Conservation (phyloP, 2,113 vertebrate species). For the Herpailurus yagouaroundi region DNA sequence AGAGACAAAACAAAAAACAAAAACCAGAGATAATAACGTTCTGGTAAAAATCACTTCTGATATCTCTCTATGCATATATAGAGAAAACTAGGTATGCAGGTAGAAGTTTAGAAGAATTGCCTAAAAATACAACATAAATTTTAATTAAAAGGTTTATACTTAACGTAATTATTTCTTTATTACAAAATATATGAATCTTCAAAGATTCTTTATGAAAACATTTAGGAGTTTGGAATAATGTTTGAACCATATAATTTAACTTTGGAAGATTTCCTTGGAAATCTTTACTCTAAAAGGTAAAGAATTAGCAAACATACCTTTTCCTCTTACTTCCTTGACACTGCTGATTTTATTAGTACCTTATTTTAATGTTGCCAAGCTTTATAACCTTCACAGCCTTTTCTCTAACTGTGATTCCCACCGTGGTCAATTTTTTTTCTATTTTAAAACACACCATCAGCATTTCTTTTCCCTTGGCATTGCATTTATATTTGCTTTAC, state of each 20-base stretch:
- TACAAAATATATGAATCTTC: background rate
- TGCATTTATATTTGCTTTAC: constrained; percentile 49
- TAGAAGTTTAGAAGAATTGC: background rate
- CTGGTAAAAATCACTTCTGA: background rate
- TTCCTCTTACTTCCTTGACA: background rate
- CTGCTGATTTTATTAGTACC: constrained; percentile 1
- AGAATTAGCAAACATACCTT: background rate
- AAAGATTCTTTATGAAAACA: constrained; percentile 18
- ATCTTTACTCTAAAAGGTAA: background rate
- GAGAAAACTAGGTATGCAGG: background rate
- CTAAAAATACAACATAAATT: background rate
- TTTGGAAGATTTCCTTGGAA: background rate
- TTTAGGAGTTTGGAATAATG: background rate
- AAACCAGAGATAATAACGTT: background rate
- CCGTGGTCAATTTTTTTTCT: constrained; percentile 10
- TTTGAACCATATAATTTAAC: background rate
- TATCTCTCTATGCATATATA: background rate
- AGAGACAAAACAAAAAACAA: background rate
- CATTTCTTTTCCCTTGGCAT: constrained; percentile 39
- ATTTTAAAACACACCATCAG: constrained; percentile 39
- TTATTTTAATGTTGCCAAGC: constrained; percentile 45
- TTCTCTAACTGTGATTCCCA: background rate
- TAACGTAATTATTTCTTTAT: background rate
- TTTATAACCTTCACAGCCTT: constrained; percentile 1
- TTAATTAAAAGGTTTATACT: background rate